A percentile compares a stretch with the other conserved stretches of the same genome.
Evolutionary conservation across 92 coral and sea anemone genomes (phyloP).

Genomic region (Diadumene lineata): DNA sequence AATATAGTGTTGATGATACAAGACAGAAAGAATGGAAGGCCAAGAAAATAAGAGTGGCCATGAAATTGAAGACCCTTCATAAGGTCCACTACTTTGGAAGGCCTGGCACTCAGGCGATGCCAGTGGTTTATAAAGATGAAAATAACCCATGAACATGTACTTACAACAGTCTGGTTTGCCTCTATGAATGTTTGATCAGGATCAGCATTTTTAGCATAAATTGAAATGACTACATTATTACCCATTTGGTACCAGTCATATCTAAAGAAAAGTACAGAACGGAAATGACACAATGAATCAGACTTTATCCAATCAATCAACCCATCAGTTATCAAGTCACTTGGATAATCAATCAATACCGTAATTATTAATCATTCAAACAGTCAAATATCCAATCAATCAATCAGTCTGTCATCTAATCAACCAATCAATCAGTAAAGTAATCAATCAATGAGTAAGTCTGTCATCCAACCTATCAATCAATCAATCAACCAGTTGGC

Average conservation of each 20-base stretch:
- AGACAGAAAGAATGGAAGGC: too few species aligned
- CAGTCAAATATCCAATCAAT: too few species aligned
- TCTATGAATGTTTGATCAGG: conserved; percentile 82
- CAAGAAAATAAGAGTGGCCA: too few species aligned
- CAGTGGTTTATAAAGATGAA: background rate
- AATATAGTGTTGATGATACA: too few species aligned
- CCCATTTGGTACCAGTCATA: conserved; percentile 97
- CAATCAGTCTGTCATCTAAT: background rate
- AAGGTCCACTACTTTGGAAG: too few species aligned
- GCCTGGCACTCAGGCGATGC: too few species aligned
- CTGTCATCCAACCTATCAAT: too few species aligned
- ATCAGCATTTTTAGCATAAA: conserved; percentile 82
- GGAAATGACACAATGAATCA: background rate
- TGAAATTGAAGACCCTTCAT: too few species aligned
- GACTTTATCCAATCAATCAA: background rate
- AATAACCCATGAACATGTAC: conserved; percentile 11
- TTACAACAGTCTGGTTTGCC: conserved; percentile 83
- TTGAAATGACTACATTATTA: conserved; percentile 70
- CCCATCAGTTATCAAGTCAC: too few species aligned
- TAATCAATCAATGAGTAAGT: too few species aligned
- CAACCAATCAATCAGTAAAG: background rate
- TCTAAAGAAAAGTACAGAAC: conserved; percentile 31
- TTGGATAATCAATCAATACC: too few species aligned
- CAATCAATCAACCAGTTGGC: background rate
- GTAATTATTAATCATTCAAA: too few species aligned